Evolutionary conservation across 2,113 vertebrate species (phyloP).

Genomic region (Euleptes europaea): DNA sequence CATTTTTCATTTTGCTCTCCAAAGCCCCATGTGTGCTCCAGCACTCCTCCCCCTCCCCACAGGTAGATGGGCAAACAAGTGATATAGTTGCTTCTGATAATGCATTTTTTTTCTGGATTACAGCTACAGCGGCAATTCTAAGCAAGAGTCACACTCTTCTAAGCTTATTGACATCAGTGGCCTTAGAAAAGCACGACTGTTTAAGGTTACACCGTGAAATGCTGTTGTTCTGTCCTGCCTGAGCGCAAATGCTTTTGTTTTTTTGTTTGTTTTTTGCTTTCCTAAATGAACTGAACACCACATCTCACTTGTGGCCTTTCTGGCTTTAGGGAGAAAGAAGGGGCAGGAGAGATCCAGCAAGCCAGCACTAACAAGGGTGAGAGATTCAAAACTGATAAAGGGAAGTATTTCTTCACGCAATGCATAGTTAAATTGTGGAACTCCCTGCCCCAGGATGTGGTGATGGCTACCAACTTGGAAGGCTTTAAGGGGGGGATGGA

Average conservation of each 20-base stretch:
- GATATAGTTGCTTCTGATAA: slow-evolving; percentile 2
- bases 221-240: background rate
- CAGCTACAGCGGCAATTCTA: background rate
- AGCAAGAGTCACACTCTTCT: too few relatives aligned
- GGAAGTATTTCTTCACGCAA: too few relatives aligned
- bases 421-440: too few relatives aligned
- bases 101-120: background rate
- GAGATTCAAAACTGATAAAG: too few relatives aligned
- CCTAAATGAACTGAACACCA: background rate
- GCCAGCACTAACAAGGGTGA: too few relatives aligned
- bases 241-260: rapidly evolving
- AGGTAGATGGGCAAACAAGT: background rate
- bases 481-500: too few relatives aligned
- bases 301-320: slow-evolving; percentile 1
- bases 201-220: background rate
- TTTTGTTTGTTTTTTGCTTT: background rate
- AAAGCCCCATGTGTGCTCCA: background rate
- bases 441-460: too few relatives aligned
- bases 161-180: too few relatives aligned
- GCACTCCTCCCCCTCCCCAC: background rate
- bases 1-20: slow-evolving; percentile 6
- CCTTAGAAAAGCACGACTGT: background rate
- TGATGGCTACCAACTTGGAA: too few relatives aligned
- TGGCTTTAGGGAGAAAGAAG: slow-evolving; percentile 3
- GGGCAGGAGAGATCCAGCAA: slow-evolving; percentile 16